Evolutionary conservation across 2,888 invertebrate species (phyloP), one percentile per base, ranked within the genome.

Genomic region (Thalpophila matura): DNA sequence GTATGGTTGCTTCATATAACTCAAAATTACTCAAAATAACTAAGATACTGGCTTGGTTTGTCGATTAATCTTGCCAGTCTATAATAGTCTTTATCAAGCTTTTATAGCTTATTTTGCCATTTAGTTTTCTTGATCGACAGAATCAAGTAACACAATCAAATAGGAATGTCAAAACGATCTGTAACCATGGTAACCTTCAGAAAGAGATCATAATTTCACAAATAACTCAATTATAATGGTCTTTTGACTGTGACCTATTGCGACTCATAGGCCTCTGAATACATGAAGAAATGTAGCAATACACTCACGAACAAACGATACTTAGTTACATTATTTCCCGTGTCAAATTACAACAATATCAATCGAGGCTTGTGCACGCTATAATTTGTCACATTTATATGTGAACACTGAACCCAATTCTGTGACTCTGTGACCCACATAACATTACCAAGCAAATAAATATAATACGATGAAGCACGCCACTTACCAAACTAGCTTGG

Each of bases 301-400:
- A 3, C 18, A 37, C 31, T 6, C n/a, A 38, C 18, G 4, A 35
- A 47, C 26, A 46, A 73, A 51, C 40, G 42, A 37, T 27, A 33
- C 20, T 14, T 12, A 43, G 20, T 57, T 45, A 43, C 74, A 26
- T 42, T 29, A 53, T 7, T 49, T 53, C 71, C 42, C 53, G 42
- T 16, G 9, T 4, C 27, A 31, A 3, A 18, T 26, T 27, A 9
- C 3, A 22, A n/a, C 14, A 6, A 1, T 14, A 29, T 9, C 31
- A 37, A 35, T 24, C 10, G 14, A 27, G 4, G 16, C 14, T 66
- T 46, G n/a, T 47, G 75, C 42, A 74, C 68, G 24, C 10, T 18
- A 9, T 6, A 38, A 22, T 29, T 31, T 29, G 31, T 22, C 6
- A 27, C 14, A 43, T 45, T 51, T 43, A 18, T 43, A 18, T 38